These are phyloP conservation scores for Liolophura sinensis DNA, from an alignment of 1,140 invertebrate genomes.

Conservation along the genomic window DNA sequence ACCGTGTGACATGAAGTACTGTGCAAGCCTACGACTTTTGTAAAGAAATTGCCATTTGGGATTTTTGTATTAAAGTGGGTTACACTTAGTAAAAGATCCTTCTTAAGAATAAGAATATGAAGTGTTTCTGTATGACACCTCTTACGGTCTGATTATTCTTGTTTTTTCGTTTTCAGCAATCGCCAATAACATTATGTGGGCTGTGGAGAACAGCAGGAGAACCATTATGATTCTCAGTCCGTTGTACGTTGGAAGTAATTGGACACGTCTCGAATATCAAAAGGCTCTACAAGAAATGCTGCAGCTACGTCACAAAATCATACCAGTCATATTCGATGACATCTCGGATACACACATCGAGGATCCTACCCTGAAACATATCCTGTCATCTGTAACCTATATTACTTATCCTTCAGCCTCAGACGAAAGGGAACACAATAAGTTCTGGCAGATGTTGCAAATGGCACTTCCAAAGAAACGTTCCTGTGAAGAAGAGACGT, in stretches of 20 bases:
- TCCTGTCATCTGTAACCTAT: constrained; percentile 48
- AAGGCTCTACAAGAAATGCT: constrained; percentile 54
- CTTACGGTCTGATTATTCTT: background rate
- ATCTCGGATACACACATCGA: constrained; percentile 26
- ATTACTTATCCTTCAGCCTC: constrained; percentile 44
- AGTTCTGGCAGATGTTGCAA: constrained; percentile 44
- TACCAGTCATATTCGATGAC: constrained; percentile 47
- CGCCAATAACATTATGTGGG: constrained; percentile 51
- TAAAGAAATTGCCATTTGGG: no score
- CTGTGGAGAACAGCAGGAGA: constrained; percentile 46
- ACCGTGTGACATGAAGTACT: no score
- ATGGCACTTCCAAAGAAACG: constrained; percentile 46
- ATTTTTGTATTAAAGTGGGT: no score
- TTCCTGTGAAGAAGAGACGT: no score
- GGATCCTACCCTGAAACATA: constrained; percentile 41
- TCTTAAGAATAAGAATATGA: no score
- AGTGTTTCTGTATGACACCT: background rate
- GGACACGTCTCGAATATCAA: constrained; percentile 52
- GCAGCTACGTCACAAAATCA: constrained; percentile 48
- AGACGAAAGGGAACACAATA: constrained; percentile 27
- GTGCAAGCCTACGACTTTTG: no score
- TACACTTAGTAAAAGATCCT: no score
- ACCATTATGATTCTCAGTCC: constrained; percentile 50
- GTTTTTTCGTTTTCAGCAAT: constrained; percentile 39
- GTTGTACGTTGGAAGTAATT: constrained; percentile 46